Evolutionary conservation across 53 echinoderm and acorn worm species (phyloP).

Genomic region (Arbacia lixula): DNA sequence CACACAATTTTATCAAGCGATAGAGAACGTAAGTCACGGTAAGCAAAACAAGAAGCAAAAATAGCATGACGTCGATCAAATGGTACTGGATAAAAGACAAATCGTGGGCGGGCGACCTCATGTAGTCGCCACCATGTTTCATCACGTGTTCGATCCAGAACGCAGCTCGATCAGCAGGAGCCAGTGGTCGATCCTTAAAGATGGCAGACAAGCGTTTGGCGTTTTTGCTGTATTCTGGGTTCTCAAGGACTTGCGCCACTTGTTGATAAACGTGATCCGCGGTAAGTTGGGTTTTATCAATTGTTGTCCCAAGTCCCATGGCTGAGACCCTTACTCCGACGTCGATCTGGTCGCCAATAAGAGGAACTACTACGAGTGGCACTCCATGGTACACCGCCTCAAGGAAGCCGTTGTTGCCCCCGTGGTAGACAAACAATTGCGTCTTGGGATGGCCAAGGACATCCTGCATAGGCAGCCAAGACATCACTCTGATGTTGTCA

Average conservation of each 20-base stretch:
- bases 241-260: background rate
- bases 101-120: slow-evolving; percentile 27
- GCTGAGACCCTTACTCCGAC: slow-evolving; percentile 8
- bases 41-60: too few species aligned
- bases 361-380: slow-evolving; percentile 30
- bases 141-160: slow-evolving; percentile 55
- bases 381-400: slow-evolving; percentile 45
- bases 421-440: slow-evolving; percentile 22
- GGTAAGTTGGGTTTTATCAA: slow-evolving; percentile 9
- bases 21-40: too few species aligned
- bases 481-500: slow-evolving; percentile 20
- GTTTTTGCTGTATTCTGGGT: background rate
- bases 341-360: slow-evolving; percentile 45
- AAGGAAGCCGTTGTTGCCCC: slow-evolving; percentile 46
- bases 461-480: slow-evolving; percentile 39
- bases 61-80: too few species aligned
- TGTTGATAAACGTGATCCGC: slow-evolving; percentile 1
- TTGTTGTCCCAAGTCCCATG: slow-evolving; percentile 8
- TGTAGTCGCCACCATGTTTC: slow-evolving; percentile 44
- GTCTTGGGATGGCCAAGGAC: slow-evolving; percentile 42
- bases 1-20: too few species aligned
- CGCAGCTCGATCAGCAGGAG: slow-evolving; percentile 44
- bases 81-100: slow-evolving; percentile 28
- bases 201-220: slow-evolving; percentile 45
- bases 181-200: slow-evolving; percentile 45